phyloP scores from a whole-genome alignment of 2,888 invertebrate genomes.

The Orthosia incerta region DNA sequence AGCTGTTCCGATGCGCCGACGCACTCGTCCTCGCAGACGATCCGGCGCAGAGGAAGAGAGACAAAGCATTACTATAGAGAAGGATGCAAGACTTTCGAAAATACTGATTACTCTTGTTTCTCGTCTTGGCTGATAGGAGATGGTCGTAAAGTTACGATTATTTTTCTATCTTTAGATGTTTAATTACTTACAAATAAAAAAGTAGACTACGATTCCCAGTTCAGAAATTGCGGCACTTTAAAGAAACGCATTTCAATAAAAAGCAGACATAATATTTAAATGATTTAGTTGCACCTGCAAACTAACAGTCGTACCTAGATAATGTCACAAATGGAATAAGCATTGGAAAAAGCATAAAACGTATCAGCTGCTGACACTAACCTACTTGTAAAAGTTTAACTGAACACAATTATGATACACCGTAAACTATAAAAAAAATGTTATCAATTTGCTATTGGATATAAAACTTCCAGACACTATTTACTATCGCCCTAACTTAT shows the following conservation, averaged over 20 bases:
- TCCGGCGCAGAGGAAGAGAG: conserved; percentile 80
- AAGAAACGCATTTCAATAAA: conserved; percentile 22
- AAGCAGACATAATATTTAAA: conserved; percentile 14
- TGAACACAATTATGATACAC: conserved; percentile 16
- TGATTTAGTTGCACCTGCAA: conserved; percentile 38
- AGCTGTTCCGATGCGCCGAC: conserved; percentile 49
- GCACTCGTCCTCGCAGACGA: conserved; percentile 77
- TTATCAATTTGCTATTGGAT: conserved; percentile 5
- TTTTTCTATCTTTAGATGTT: neutral
- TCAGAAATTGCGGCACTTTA: conserved; percentile 10
- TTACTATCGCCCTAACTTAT: neutral
- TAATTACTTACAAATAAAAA: conserved; percentile 1
- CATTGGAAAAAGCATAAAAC: neutral
- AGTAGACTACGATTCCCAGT: neutral
- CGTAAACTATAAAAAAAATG: neutral
- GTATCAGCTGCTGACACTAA: conserved; percentile 28
- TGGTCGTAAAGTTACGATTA: conserved; percentile 36
- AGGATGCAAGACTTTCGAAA: conserved; percentile 59
- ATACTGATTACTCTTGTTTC: conserved; percentile 1
- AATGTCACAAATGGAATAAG: conserved; percentile 8
- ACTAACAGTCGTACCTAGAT: conserved; percentile 3
- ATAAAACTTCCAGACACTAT: neutral
- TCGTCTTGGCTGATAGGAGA: conserved; percentile 17
- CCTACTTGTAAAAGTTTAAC: neutral
- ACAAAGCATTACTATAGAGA: conserved; percentile 61